Evolutionary conservation across 2,113 vertebrate genomes (phyloP), one percentile per base, ranked within the genome.

Genomic region (Onychorhynchus coronatus): DNA sequence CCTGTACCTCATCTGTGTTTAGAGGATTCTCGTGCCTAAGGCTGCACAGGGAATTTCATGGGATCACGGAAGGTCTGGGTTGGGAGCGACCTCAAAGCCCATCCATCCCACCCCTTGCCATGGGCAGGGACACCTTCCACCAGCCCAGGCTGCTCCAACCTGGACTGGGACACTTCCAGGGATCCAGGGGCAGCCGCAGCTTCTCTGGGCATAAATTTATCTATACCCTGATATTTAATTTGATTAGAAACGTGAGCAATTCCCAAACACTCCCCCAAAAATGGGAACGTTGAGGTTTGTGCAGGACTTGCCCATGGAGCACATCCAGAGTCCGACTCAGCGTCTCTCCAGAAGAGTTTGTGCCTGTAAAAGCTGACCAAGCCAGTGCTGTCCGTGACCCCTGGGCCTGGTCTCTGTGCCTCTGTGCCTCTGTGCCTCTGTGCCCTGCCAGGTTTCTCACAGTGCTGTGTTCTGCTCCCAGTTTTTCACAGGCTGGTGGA

Each of bases 401-500:
- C 14, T 50, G 56, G 35, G 18, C 23, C 3, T 65, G 37, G 2
- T 52, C 16, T 39, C 23, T 41, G 33, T 44, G 50, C 12, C 16
- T 50, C 75, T n/a, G 41, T 31, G n/a, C 8, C 42, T 39, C 23
- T 41, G 33, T 44, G 50, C 12, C 16, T 50, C 75, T n/a, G 41
- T 31, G n/a, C 8, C 42, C 73, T 67, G 52, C 31, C 41, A 39
- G 52, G 14, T 61, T 93, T 3, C 3, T 8, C 13, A 47, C 39
- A 30, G 25, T 9, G 30, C 9, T 76, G 23, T 93, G 4, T 31
- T 58, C 39, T 68, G 41, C 90, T 46, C 91, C 47, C 50, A 99
- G 99, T 99, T 99, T 94, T 99, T 99, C 93, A 98, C 99, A 85
- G 99, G 99, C 42, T 99, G 99, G 99, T 99, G 99, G 99, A 98